phyloP scores from a whole-genome alignment of 37 sponge, comb jelly and placozoan species.

The Mnemiopsis leidyi region DNA sequence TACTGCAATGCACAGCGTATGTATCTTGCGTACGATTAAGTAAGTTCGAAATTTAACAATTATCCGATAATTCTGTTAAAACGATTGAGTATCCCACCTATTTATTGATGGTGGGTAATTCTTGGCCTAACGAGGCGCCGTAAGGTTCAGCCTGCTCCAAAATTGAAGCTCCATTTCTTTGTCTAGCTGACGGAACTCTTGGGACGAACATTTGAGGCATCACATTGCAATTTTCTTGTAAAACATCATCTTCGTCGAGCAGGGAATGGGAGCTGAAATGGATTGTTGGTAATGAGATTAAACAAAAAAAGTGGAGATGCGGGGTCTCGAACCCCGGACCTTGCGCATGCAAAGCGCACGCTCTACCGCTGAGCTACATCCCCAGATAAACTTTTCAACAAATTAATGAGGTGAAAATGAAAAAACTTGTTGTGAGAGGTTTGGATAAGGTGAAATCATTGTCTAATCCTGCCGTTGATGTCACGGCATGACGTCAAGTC shows the following conservation, averaged over 20 bases:
- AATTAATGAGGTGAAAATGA: too few relatives aligned
- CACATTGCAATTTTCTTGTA: neutral
- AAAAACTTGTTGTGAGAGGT: too few relatives aligned
- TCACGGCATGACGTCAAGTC: too few relatives aligned
- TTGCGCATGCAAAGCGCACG: conserved; percentile 85
- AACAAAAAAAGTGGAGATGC: conserved; percentile 73
- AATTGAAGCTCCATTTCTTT: neutral
- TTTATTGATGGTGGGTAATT: neutral
- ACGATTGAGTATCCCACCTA: neutral
- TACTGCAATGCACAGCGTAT: too few relatives aligned
- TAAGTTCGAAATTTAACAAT: too few relatives aligned
- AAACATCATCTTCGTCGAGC: neutral
- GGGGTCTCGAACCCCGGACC: conserved; percentile 86
- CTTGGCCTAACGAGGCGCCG: too few relatives aligned
- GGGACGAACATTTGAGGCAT: conserved; percentile 36
- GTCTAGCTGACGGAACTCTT: neutral
- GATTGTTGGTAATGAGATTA: neutral
- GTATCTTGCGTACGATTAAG: too few relatives aligned
- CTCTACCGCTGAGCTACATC: conserved; percentile 84
- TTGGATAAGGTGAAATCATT: too few relatives aligned
- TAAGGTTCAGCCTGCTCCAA: neutral
- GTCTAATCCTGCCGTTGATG: too few relatives aligned
- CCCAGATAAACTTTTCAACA: too few relatives aligned
- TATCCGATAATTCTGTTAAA: too few relatives aligned
- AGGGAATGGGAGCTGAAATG: conserved; percentile 10